Evolutionary conservation across 2,797 vertebrate genomes (phyloP).

Genomic region (Rhabdomys pumilio): DNA sequence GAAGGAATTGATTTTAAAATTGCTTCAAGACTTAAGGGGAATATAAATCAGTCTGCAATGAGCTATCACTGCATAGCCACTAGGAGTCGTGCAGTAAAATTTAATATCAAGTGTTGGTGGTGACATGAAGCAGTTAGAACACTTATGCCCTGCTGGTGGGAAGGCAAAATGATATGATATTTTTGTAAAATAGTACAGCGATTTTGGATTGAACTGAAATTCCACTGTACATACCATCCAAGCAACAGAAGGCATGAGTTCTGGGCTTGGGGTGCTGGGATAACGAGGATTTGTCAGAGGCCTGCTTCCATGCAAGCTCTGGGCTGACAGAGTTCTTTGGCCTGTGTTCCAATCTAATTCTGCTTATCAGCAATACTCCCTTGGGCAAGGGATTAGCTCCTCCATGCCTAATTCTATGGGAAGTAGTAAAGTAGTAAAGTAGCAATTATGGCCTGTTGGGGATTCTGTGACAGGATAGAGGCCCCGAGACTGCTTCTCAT

Average conservation of each 20-base stretch:
- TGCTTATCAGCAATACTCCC: not conserved
- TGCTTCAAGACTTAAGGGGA: slow-evolving; percentile 9
- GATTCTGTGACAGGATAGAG: not conserved
- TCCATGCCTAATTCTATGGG: not conserved
- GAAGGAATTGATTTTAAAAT: slow-evolving; percentile 50
- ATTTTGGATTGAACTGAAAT: not conserved
- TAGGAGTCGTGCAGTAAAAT: not conserved
- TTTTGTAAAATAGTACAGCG: not conserved
- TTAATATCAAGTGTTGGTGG: not conserved
- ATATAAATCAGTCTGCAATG: not conserved
- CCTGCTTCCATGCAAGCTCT: not conserved
- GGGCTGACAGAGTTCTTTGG: not conserved
- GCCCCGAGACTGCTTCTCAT: not conserved
- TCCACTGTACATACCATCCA: not conserved
- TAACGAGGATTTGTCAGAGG: not conserved
- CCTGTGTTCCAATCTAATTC: not conserved
- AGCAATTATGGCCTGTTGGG: not conserved
- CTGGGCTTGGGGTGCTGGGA: not conserved
- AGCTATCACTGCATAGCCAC: not conserved
- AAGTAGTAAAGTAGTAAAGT: not conserved
- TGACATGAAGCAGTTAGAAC: not conserved
- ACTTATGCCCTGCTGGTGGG: not conserved
- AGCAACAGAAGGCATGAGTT: not conserved
- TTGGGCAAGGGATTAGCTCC: not conserved
- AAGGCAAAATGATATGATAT: not conserved